Evolutionary conservation across 2,888 invertebrate genomes (phyloP), one percentile per base, ranked within the genome.

Genomic region (Liodrosophila aerea): DNA sequence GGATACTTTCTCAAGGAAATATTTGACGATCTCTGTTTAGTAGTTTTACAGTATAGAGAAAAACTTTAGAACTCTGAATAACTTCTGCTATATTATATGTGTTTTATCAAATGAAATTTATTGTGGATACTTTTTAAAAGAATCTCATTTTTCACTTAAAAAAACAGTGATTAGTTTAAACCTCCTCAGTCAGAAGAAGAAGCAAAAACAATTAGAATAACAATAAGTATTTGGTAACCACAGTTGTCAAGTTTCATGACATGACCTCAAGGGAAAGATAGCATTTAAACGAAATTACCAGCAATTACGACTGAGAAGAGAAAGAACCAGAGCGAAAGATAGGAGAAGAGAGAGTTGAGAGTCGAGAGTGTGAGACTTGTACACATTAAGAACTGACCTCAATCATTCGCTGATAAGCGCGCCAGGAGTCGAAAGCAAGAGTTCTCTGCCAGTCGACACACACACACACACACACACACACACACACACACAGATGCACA

Each of bases 341-440:
- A 40, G 22, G 45, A 33, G 12, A 9, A 29, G 11, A 51, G 13
- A 29, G 8, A 13, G 12, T 3, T n/a, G 18, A 1, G 4, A 22
- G 7, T n/a, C n/a, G 12, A 33, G 4, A 12, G 33, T 7, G 18
- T 18, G 7, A 33, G 36, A 57, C 41, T 30, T 12, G n/a, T 15
- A 16, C 51, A 36, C 50, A 68, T 51, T 64, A 61, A 53, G 50
- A 65, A 68, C 60, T 76, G 73, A 80, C 83, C 77, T 80, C 77
- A 83, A 83, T 80, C 77, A 83, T 83, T 78, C 73, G 83, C 63
- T 80, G 83, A 71, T 76, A 62, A 76, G 68, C 64, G 45, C 64
- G 40, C 43, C 54, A 47, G 56, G 64, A 46, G 57, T 47, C 46
- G 43, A 41, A 56, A 63, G 69, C 51, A 66, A 68, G 41, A 56